Percentiles rank a stretch among this genome's conserved stretches.
Conservation (phyloP, 2,797 vertebrate genomes). For the Lutjanus argentimaculatus region DNA sequence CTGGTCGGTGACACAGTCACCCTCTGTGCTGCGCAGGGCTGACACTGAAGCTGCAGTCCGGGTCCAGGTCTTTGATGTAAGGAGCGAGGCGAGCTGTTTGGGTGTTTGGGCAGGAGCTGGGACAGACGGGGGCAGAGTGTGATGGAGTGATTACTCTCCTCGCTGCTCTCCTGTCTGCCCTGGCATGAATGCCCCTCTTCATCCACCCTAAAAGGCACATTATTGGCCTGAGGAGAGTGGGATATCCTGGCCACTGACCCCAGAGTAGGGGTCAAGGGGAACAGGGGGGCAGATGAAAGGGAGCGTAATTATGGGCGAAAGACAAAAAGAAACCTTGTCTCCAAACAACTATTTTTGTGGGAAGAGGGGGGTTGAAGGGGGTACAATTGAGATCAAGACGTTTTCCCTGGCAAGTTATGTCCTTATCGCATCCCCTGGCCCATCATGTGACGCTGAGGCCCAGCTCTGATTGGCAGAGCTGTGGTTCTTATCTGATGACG, state of each 20-base stretch:
- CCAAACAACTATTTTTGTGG: conserved; percentile 89
- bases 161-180: conserved; percentile 85
- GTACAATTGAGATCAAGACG: conserved; percentile 84
- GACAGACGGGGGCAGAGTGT: conserved; percentile 83
- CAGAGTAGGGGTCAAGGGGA: conserved; percentile 86
- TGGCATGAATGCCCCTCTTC: conserved; percentile 89
- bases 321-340: conserved; percentile 90
- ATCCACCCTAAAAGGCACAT: conserved; percentile 90
- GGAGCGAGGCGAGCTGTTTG: conserved; percentile 79
- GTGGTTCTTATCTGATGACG: conserved; percentile 84
- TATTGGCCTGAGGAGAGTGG: conserved; percentile 87
- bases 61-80: conserved; percentile 83
- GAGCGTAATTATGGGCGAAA: conserved; percentile 86
- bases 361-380: conserved; percentile 75
- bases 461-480: conserved; percentile 79
- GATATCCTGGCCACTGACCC: conserved; percentile 90
- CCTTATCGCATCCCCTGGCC: conserved; percentile 79
- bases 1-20: conserved; percentile 68
- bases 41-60: conserved; percentile 74
- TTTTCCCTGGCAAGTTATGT: conserved; percentile 81
- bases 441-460: conserved; percentile 65
- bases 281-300: conserved; percentile 89
- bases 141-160: conserved; percentile 88
- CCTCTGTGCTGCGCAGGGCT: conserved; percentile 73
- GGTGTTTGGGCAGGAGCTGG: conserved; percentile 82